Base-by-base conservation (phyloP, 2,113 vertebrate genomes). In the Pipa parva region DNA sequence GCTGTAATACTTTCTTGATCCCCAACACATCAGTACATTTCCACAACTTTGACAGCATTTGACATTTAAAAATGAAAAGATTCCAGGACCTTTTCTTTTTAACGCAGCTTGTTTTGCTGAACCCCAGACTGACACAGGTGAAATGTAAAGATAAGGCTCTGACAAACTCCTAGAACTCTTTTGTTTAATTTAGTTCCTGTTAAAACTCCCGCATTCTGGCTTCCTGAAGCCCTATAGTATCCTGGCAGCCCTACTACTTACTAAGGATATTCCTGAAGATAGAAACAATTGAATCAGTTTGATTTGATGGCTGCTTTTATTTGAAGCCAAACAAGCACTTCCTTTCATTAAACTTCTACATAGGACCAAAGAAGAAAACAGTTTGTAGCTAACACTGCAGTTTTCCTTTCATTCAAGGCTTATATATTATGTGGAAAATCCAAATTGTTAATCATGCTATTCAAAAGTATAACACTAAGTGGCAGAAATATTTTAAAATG, bases 121-220 rank as follows among this genome's bases (percentile, higher is more conserved):
- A 12, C 18, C 45, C 51, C 22, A n/a, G n/a, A 25, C 56, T 39
- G 56, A 50, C 55, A 37, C 55, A 68, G 64, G 64, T 68, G 56
- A 59, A 50, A 51, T 25, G 49, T 17, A 6, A 45, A 51, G 64
- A 68, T 59, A 68, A 59, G 64, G 49, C 39, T 48, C 36, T 63
- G 49, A 65, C 63, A 58, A 36, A 13, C 37, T 48, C 39, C 25
- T n/a, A 37, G 29, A 68, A 42, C 13, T 4, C 2, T 24, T 37
- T 59, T 68, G 33, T 68, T 59, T 59, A 39, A 51, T 51, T 27
- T 67, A 58, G 37, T 59, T 67, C 63, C 63, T 67, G 63, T 37
- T 36, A 21, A 22, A 33, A 18, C 49, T 45, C 50, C n/a, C 45
- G 37, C 28, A 31, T 59, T 67, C 45, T 20, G 17, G 55, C 28